Conservation (phyloP, 2,888 invertebrate genomes). For the Cosmopolites sordidus region DNA sequence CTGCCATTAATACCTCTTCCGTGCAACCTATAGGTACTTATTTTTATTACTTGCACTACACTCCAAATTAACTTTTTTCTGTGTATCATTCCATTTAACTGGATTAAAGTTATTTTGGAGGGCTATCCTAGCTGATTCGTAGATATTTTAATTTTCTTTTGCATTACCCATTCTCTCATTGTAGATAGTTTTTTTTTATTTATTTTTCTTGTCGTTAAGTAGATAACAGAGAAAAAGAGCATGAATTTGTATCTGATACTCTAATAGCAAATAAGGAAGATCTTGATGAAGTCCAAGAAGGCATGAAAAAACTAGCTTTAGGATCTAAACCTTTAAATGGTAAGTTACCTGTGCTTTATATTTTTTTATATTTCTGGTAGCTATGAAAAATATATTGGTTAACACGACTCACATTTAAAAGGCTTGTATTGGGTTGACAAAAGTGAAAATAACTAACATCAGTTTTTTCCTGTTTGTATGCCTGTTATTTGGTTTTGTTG, state of each 20-base stretch:
- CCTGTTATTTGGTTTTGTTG: too few species aligned
- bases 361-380: background rate
- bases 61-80: too few species aligned
- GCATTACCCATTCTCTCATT: constrained; percentile 6
- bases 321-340: constrained; percentile 45
- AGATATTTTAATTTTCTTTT: background rate
- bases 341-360: constrained; percentile 10
- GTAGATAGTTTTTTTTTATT: constrained; percentile 13
- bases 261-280: constrained; percentile 64
- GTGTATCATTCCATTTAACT: too few species aligned
- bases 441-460: too few species aligned
- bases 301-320: constrained; percentile 67
- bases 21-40: constrained; percentile 27
- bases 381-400: too few species aligned
- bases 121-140: too few species aligned
- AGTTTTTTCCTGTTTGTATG: too few species aligned
- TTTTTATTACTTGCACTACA: background rate
- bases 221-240: constrained; percentile 46
- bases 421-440: too few species aligned
- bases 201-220: constrained; percentile 36
- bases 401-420: too few species aligned
- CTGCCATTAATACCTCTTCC: constrained; percentile 33
- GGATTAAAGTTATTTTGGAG: too few species aligned
- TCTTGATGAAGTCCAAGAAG: constrained; percentile 69
- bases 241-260: constrained; percentile 75